Conservation (phyloP, 2,113 vertebrate species). For the Elephas maximus region DNA sequence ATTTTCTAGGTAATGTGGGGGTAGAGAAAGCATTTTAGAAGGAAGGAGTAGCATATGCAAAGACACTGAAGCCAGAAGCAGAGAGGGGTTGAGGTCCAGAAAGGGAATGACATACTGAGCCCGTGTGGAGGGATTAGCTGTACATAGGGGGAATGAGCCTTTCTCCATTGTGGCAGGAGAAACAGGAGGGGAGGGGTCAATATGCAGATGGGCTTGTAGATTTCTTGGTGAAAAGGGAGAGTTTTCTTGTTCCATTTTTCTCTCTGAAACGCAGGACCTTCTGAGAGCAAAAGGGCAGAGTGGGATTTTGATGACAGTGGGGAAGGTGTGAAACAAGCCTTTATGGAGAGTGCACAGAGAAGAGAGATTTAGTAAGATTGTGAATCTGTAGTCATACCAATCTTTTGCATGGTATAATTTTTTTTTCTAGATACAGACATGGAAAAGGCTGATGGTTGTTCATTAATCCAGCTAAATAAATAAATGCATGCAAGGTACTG, state of each 20-base stretch:
- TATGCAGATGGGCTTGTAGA: not conserved
- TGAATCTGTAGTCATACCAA: not conserved
- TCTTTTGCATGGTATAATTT: not conserved
- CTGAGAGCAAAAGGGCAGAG: not conserved
- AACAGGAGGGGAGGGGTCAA: not conserved
- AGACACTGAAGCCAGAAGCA: not conserved
- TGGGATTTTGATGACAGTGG: not conserved
- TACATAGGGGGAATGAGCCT: not conserved
- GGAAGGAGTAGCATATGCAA: not conserved
- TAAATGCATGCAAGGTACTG: not conserved
- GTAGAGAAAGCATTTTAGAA: not conserved
- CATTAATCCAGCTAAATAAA: not conserved
- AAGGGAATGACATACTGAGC: not conserved
- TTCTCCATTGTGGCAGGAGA: not conserved
- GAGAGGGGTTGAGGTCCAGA: not conserved
- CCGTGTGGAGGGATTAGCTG: not conserved
- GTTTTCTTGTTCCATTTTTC: slow-evolving; percentile 1
- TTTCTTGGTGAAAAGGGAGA: not conserved
- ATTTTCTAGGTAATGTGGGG: not conserved
- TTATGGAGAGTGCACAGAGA: not conserved
- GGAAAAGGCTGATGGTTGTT: not conserved
- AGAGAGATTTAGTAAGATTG: not conserved
- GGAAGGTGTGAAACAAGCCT: not conserved
- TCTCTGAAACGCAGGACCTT: not conserved
- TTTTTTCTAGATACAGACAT: not conserved